Evolutionary conservation across 1,140 invertebrate genomes (phyloP), one percentile per base, ranked within the genome.

Genomic region (Trichonephila clavipes): DNA sequence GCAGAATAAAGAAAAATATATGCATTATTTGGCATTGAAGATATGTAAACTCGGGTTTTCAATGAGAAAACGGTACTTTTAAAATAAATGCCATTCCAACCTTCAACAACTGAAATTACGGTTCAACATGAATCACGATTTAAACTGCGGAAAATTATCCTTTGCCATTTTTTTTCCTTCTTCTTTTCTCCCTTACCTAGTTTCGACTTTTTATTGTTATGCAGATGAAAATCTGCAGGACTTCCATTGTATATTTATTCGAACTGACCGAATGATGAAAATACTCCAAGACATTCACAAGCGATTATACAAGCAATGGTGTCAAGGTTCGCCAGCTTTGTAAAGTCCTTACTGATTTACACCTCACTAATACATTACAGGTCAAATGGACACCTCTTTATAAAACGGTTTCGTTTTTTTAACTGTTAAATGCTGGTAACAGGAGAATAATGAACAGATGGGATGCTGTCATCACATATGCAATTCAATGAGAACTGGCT

Each of bases 221-320:
- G 72, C 72, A 77, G 72, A 77, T 77, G 72, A 77, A 77, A 77
- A 77, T 77, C 72, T 77, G 18, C 72, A 34, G 72, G 24, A 34
- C 72, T 40, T 40, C 72, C 72, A 77, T 77, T 77, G 72, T 77
- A 77, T 40, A 77, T 34, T 77, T 77, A 77, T 34, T 77, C 72
- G 24, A 40, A 18, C 72, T 77, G 72, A 40, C 69, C 72, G 72
- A 77, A 34, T 77, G 72, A 77, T 77, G 72, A 40, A 77, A 77
- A 77, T 34, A 18, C 34, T 77, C 28, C 72, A 77, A 77, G 72
- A 77, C 72, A 77, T 77, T 77, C 34, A 34, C 72, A 77, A 16
- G 24, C 72, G 72, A 77, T 77, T 77, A 77, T 77, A 77, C 72
- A 77, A 77, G 72, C 72, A 77, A 34, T 77, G 16, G 72, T 77